These are phyloP conservation scores for Eledone cirrhosa DNA, from an alignment of 2,888 invertebrate species.

Conservation along the genomic window DNA sequence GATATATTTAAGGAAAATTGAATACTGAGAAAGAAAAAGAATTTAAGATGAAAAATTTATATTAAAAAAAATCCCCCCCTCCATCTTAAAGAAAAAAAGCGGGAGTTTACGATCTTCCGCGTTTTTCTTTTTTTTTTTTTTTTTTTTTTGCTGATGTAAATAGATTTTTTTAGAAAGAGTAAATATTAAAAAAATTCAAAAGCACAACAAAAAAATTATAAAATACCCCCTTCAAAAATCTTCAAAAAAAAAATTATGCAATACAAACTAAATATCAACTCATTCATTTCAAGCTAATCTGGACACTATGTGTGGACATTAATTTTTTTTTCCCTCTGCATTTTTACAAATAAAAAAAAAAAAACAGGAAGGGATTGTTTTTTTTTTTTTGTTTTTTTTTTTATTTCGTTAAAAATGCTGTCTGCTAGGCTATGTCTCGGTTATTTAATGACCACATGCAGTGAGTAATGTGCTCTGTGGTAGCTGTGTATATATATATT, in stretches of 20 bases:
- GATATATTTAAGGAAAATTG: constrained; percentile 6
- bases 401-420: too few species aligned
- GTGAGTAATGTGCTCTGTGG: constrained; percentile 23
- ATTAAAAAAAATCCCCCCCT: not conserved
- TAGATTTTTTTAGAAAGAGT: constrained; percentile 24
- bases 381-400: too few species aligned
- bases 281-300: constrained; percentile 19
- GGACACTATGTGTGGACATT: constrained; percentile 15
- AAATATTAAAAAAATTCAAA: constrained; percentile 9
- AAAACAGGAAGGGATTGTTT: too few species aligned
- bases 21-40: not conserved
- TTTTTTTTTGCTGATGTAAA: constrained; percentile 25
- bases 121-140: not conserved
- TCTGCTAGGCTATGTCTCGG: not conserved
- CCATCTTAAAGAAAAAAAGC: not conserved
- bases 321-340: not conserved
- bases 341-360: not conserved
- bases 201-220: not conserved
- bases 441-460: constrained; percentile 22
- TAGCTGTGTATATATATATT: constrained; percentile 24
- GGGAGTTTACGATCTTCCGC: too few species aligned
- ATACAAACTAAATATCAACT: not conserved
- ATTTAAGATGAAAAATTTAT: not conserved
- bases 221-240: not conserved
- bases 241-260: not conserved